Evolutionary conservation across 2,888 invertebrate species (phyloP), one percentile per base, ranked within the genome.

Genomic region (Mechanitis messenoides): DNA sequence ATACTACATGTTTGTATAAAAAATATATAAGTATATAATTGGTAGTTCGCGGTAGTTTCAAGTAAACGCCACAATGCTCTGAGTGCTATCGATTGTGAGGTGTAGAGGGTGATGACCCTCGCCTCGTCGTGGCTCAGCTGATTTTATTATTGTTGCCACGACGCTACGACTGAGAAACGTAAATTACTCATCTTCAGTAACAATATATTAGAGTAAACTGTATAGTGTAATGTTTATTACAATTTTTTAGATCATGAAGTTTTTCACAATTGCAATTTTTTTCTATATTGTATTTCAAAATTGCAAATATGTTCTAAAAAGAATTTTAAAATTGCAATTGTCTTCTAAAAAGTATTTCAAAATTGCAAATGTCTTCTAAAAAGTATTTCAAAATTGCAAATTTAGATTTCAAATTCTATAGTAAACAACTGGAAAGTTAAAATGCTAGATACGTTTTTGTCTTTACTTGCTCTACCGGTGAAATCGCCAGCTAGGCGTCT

Each of bases 11-110:
- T 9, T 9, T 9, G 3, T 42, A 42, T 42, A 42, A 5, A 35
- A 45, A 54, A 38, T 28, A 35, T 5, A 54, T 33, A 33, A 50
- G 42, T 46, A 28, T 12, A 7, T 47, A 45, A 59, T 57, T 42
- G 35, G 50, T 53, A 56, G 55, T 55, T 58, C 28, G 54, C 53
- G 53, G 53, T 56, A 63, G 47, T 60, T 53, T 64, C 9, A 42
- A 42, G 42, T 42, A 56, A 54, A 45, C 58, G 61, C 62, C 58
- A 60, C 62, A 61, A 64, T 58, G 67, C 60, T 66, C 65, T 69
- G 61, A 54, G 54, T 62, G 53, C 53, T 87, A 88, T 88, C 79
- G 87, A 87, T 87, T 86, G 76, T 76, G 70, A 78, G 77, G 77
- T 78, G 79, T 66, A 61, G 69, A 65, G 74, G 72, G 65, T 71